Base-by-base conservation (phyloP, 2,113 vertebrate genomes). In the Hippocampus abdominalis region DNA sequence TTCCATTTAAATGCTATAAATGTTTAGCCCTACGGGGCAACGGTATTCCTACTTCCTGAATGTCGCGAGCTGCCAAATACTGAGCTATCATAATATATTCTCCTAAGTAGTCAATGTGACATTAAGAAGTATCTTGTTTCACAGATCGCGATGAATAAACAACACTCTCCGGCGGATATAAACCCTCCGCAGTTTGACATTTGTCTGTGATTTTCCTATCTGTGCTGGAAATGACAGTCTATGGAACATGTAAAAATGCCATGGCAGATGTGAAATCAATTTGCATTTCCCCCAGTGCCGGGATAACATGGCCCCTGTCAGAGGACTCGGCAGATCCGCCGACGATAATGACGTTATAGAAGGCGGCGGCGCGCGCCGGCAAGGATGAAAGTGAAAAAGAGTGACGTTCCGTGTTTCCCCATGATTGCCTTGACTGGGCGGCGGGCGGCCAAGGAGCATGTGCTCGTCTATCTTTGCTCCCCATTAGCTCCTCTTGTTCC, bases 241-340 rank as follows among this genome's bases (percentile, higher is more conserved):
- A 77, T 85, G 88, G 90, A 90, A 90, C 82, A 85, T 84, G 89
- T 91, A 91, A 92, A 92, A 92, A 92, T 92, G 92, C 89, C 92
- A 93, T 77, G 83, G 91, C 89, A 89, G 89, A 92, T 92, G 90
- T 90, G 81, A 91, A 92, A 93, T 93, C 92, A 92, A 92, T 93
- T 93, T 93, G 92, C 91, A 93, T 92, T 92, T 93, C 90, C 90
- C 86, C 46, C 60, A 60, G 88, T 85, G 90, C 80, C 83, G 66
- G 87, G 89, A 88, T 90, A 92, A 91, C 90, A 90, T 72, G 84
- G 84, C 88, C 62, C 86, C 89, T 91, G 92, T 92, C 92, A 92
- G 86, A 90, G 82, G 85, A 88, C 84, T 78, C 87, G 72, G 84
- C 85, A 90, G 89, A 93, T 91, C 83, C 80, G 85, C 79, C 80